These are phyloP conservation scores for Autographa pulchrina DNA, from an alignment of 2,888 invertebrate species.

Conservation along the genomic window DNA sequence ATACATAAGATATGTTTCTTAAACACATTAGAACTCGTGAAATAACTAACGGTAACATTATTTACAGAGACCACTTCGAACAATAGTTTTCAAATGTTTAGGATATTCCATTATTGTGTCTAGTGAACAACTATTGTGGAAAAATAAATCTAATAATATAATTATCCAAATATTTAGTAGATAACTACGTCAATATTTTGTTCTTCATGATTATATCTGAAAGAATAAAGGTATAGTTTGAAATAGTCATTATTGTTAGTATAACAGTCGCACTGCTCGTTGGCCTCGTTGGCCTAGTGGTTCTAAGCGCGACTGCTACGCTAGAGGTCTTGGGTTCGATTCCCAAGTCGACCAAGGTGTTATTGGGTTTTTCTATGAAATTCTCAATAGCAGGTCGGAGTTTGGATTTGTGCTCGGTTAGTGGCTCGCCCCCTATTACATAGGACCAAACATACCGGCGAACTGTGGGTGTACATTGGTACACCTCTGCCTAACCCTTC, in stretches of 20 bases:
- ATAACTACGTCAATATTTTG: constrained; percentile 39
- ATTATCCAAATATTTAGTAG: constrained; percentile 49
- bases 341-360: too few species aligned
- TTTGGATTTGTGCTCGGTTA: too few species aligned
- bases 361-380: too few species aligned
- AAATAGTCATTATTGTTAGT: background rate
- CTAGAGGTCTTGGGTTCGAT: too few species aligned
- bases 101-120: constrained; percentile 65
- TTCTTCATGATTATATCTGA: constrained; percentile 49
- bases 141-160: constrained; percentile 55
- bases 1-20: constrained; percentile 48
- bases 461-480: too few species aligned
- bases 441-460: too few species aligned
- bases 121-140: constrained; percentile 53
- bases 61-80: constrained; percentile 71
- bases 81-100: constrained; percentile 39
- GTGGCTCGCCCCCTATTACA: too few species aligned
- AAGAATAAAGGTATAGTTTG: constrained; percentile 29
- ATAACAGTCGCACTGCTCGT: background rate
- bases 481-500: too few species aligned
- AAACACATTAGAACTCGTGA: constrained; percentile 46
- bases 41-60: constrained; percentile 69
- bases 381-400: too few species aligned
- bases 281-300: too few species aligned
- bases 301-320: too few species aligned